Percentiles rank a stretch among this genome's conserved stretches.
Evolutionary conservation across 2,888 invertebrate genomes (phyloP).

Genomic region (Imbricaverruca yamaguchii): DNA sequence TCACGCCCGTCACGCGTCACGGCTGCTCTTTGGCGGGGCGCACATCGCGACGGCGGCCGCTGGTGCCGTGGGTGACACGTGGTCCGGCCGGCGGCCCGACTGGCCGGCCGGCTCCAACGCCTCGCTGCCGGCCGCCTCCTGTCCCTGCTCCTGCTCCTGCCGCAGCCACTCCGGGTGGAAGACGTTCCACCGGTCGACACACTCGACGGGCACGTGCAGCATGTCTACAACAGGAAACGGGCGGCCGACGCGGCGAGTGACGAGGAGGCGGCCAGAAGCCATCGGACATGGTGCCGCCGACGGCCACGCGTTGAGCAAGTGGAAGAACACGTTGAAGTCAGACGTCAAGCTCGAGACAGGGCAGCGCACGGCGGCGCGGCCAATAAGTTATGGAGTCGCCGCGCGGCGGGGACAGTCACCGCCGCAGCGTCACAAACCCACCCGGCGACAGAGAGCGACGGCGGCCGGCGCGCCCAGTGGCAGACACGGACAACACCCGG

Average conservation of each 20-base stretch:
- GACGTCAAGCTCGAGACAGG: neutral
- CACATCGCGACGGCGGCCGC: too few species aligned
- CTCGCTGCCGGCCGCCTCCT: too few species aligned
- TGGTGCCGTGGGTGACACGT: too few species aligned
- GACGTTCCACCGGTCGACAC: neutral
- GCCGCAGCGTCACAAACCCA: neutral
- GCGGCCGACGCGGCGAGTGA: too few species aligned
- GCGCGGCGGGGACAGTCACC: too few species aligned
- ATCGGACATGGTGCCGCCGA: neutral
- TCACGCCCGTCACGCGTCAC: too few species aligned
- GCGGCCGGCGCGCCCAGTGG: neutral
- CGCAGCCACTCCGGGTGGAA: conserved; percentile 9
- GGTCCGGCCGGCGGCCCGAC: too few species aligned
- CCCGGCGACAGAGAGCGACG: neutral
- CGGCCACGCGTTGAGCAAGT: neutral
- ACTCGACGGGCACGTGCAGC: neutral
- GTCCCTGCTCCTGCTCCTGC: too few species aligned
- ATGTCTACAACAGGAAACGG: neutral
- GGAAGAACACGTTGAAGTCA: neutral
- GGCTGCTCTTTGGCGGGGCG: too few species aligned
- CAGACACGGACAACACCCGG: neutral
- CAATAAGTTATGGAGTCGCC: too few species aligned
- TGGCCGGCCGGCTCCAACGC: too few species aligned
- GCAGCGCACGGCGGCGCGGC: neutral
- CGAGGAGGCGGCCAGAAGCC: too few species aligned